Evolutionary conservation across 1,140 invertebrate genomes (phyloP).

Genomic region (Heliconius himera): DNA sequence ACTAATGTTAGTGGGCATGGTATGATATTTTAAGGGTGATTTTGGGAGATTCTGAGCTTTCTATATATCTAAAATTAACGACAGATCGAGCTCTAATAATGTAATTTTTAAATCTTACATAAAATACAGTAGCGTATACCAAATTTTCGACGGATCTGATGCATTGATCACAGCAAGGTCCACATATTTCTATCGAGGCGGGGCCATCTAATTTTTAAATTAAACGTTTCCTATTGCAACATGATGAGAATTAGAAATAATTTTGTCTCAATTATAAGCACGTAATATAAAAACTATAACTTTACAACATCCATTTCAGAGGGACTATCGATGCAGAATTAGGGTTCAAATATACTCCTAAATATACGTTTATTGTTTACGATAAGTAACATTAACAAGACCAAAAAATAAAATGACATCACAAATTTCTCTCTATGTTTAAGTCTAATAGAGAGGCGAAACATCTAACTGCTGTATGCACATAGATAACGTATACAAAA

Average conservation of each 20-base stretch:
- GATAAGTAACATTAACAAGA: constrained; percentile 72
- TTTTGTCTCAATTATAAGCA: constrained; percentile 58
- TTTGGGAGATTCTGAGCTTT: constrained; percentile 37
- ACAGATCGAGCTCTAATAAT: constrained; percentile 41
- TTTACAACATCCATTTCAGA: constrained; percentile 77
- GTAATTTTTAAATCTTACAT: constrained; percentile 44
- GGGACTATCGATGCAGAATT: constrained; percentile 77
- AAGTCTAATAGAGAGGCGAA: constrained; percentile 74
- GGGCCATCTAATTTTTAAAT: constrained; percentile 70
- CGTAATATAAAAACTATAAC: constrained; percentile 65
- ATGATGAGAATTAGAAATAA: constrained; percentile 59
- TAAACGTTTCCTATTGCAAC: constrained; percentile 69
- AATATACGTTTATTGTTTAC: constrained; percentile 48
- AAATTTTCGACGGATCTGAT: constrained; percentile 61
- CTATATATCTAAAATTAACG: constrained; percentile 44
- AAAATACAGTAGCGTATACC: constrained; percentile 59
- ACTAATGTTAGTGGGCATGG: constrained; percentile 37
- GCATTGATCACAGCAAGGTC: constrained; percentile 66
- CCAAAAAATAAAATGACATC: constrained; percentile 73
- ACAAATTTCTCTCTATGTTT: constrained; percentile 71
- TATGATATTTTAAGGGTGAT: constrained; percentile 36
- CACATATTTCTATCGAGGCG: constrained; percentile 73
- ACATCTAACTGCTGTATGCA: constrained; percentile 78
- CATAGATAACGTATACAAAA: constrained; percentile 78
- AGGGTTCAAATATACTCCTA: constrained; percentile 72